These are phyloP conservation scores for Pampusana beccarii DNA, from an alignment of 2,113 vertebrate species.

Conservation along the genomic window DNA sequence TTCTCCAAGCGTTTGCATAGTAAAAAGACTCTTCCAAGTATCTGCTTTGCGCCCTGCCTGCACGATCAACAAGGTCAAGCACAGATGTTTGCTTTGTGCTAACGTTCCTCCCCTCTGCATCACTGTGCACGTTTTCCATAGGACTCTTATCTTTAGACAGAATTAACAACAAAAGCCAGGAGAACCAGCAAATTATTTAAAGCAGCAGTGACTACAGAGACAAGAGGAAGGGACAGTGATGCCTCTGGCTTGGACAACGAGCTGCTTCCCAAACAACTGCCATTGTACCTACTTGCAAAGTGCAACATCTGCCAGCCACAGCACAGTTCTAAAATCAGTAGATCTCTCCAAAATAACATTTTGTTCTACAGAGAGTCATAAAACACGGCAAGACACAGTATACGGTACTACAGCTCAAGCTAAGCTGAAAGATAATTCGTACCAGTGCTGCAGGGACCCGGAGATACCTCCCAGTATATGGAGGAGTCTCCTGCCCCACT, in stretches of 20 bases:
- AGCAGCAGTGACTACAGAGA: neutral
- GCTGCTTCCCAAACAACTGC: neutral
- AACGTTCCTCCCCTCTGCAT: accelerated
- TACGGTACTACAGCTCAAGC: neutral
- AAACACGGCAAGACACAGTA: accelerated
- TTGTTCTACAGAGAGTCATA: neutral
- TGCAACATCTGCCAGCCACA: neutral
- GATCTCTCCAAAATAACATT: neutral
- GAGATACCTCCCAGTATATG: accelerated
- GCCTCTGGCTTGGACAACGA: accelerated
- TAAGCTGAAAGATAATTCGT: neutral
- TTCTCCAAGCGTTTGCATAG: neutral
- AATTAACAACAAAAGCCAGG: neutral
- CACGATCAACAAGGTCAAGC: neutral
- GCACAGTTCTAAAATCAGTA: accelerated
- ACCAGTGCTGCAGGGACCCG: neutral
- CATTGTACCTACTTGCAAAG: neutral
- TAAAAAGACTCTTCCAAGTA: neutral
- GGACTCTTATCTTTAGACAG: neutral
- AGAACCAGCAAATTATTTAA: neutral
- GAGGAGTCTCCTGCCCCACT: neutral
- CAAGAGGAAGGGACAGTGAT: accelerated
- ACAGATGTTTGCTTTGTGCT: accelerated
- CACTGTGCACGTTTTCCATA: accelerated
- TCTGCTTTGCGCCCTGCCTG: neutral